Percentiles rank a stretch among this genome's conserved stretches.
phyloP scores from a whole-genome alignment of 1,140 invertebrate species.

The Artemia franciscana region DNA sequence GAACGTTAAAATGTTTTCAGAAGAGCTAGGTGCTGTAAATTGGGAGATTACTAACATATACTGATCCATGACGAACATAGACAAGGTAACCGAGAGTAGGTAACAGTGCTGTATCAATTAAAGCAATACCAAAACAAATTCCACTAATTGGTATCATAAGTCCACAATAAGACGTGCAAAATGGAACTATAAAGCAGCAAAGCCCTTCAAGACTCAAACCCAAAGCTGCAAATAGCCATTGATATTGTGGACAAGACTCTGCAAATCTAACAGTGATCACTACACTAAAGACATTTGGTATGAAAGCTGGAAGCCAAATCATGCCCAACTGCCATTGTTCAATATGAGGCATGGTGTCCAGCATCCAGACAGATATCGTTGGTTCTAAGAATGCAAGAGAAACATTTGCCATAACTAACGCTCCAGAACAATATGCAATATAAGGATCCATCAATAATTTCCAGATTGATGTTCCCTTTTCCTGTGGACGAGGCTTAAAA shows the following conservation, averaged over 20 bases:
- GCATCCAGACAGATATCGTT: conserved; percentile 98
- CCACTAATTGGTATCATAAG: conserved; percentile 92
- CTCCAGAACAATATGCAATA: conserved; percentile 86
- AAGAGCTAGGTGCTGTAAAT: too few relatives aligned
- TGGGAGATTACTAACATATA: conserved; percentile 97
- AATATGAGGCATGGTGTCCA: conserved; percentile 61
- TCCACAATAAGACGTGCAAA: conserved; percentile 66
- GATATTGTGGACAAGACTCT: conserved; percentile 74
- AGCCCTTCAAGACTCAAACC: conserved; percentile 84
- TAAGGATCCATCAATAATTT: conserved; percentile 88
- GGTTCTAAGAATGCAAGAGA: conserved; percentile 94
- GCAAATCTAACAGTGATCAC: conserved; percentile 88
- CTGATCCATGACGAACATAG: conserved; percentile 87
- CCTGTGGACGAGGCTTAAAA: not conserved
- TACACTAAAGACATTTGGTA: conserved; percentile 92
- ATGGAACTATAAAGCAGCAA: conserved; percentile 88
- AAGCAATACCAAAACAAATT: conserved; percentile 94
- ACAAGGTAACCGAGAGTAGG: conserved; percentile 91
- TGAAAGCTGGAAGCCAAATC: conserved; percentile 97
- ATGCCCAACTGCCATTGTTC: conserved; percentile 97
- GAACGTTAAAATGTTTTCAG: too few relatives aligned
- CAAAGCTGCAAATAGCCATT: conserved; percentile 84
- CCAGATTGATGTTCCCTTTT: conserved; percentile 58
- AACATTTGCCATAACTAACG: conserved; percentile 96
- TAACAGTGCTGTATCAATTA: conserved; percentile 90